Evolutionary conservation across 2,888 invertebrate species (phyloP).

Genomic region (Stenotaenia linearis): DNA sequence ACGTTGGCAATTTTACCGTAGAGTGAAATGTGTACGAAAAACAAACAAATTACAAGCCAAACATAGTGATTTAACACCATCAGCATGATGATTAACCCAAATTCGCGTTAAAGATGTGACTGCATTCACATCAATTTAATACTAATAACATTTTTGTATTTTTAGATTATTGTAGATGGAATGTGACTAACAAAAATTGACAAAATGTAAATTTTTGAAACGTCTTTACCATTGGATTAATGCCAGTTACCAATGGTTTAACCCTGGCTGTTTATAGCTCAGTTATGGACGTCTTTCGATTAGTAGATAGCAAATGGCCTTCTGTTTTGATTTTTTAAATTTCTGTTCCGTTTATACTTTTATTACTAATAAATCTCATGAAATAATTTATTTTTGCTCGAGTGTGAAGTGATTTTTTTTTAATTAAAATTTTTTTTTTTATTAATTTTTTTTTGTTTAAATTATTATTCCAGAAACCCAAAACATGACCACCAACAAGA

Average conservation of each 20-base stretch:
- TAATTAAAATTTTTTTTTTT: not conserved
- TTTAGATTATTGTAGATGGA: not conserved
- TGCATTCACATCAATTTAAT: no score
- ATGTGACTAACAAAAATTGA: not conserved
- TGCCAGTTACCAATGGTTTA: not conserved
- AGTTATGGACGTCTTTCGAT: not conserved
- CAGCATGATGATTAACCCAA: not conserved
- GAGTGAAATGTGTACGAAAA: not conserved
- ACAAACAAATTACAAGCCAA: not conserved
- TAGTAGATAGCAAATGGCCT: not conserved
- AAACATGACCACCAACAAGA: slow-evolving; percentile 68
- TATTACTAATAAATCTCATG: not conserved
- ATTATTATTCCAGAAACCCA: not conserved
- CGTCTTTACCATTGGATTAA: not conserved
- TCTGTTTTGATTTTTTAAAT: not conserved
- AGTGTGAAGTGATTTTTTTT: no score
- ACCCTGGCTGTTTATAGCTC: not conserved
- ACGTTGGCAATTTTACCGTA: not conserved
- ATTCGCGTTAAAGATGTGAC: not conserved
- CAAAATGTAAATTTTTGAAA: not conserved
- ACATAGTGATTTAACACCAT: not conserved
- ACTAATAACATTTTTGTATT: no score
- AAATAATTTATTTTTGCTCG: no score
- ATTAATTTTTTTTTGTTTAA: not conserved
- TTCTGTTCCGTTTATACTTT: not conserved